Base-by-base conservation (phyloP, 2,888 invertebrate genomes). In the Tenthredo livida region DNA sequence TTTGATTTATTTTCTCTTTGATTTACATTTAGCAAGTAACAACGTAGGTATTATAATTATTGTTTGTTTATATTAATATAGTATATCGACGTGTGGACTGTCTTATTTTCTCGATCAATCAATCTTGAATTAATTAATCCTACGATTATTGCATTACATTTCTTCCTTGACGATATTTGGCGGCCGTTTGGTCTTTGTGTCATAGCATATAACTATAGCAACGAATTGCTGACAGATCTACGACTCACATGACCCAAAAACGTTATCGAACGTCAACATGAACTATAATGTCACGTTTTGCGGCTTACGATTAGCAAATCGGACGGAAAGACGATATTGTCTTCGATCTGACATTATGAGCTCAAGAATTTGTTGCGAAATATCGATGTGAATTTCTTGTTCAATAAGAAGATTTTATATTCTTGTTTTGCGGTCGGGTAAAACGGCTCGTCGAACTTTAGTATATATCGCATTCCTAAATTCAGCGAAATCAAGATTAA, bases 301-400 rank as follows among this genome's bases (percentile, higher is more conserved):
- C 33, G 29, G 7, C 4, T 50, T 17, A 40, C n/a, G 21, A 33
- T 61, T 80, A n/a, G 21, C 80, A n/a, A 80, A 80, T 80, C 77
- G 9, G 10, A 47, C 29, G 25, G 47, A n/a, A 43, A n/a, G 25
- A 77, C 25, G 77, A 77, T 29, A 77, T 77, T 33, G 73, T 77
- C 29, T 77, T 77, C 58, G 37, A 50, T 37, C 21, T 61, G 80
- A 80, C 80, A 80, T 80, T 80, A 80, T 9, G 43, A 25, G 37
- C 40, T 15, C 0, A 40, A 58, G 80, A 80, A 80, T 80, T 80
- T 5, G 21, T 61, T 61, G 9, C 77, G 77, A 7, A 77, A 77
- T 77, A 21, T 25, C 9, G 21, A 9, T 25, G 43, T 12, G 21
- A 73, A 73, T 73, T 73, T 73, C 15, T 40, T 47, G 43, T 73